Evolutionary conservation across 2,113 vertebrate species (phyloP), one percentile per base, ranked within the genome.

Genomic region (Proteles cristata): DNA sequence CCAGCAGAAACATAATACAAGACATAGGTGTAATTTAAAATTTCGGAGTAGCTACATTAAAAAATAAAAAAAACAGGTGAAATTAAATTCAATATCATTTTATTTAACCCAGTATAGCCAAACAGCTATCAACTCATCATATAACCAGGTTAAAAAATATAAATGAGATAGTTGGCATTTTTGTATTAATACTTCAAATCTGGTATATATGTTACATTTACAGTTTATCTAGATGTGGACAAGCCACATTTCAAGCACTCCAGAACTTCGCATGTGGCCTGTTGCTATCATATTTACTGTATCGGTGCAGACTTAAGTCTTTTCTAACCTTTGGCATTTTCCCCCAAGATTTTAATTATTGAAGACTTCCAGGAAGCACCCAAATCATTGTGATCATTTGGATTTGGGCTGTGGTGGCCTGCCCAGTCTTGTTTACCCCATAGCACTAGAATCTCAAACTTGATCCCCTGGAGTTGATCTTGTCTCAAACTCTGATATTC

Each of bases 321-420:
- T 39, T 82, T 63, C 28, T 45, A 31, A 1, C 8, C 4, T 45
- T 33, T 19, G 50, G 19, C 9, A 21, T 73, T 71, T 71, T 69
- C 65, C 19, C 55, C 55, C 17, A n/a, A 65, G 53, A 77, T 82
- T 76, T 90, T 83, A 66, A 58, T 23, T 96, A 90, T 45, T 53
- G 26, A 83, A 96, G 74, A 19, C 11, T 33, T 39, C 14, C 26
- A 81, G 5, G 9, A 68, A 65, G 68, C 79, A 43, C 35, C 26
- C 15, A n/a, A 61, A 48, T 86, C 28, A 55, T 25, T 58, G 21
- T 10, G 33, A 43, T 21, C 9, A 11, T 28, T 28, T 0, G 1
- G 61, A 11, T 28, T 28, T 0, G 1, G 61, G 17, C 4, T 53
- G 3, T 1, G 1, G 25, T 26, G 82, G 33, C 48, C 25, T 76